phyloP scores from a whole-genome alignment of 2,888 invertebrate species.

The Ferrisia virgata region DNA sequence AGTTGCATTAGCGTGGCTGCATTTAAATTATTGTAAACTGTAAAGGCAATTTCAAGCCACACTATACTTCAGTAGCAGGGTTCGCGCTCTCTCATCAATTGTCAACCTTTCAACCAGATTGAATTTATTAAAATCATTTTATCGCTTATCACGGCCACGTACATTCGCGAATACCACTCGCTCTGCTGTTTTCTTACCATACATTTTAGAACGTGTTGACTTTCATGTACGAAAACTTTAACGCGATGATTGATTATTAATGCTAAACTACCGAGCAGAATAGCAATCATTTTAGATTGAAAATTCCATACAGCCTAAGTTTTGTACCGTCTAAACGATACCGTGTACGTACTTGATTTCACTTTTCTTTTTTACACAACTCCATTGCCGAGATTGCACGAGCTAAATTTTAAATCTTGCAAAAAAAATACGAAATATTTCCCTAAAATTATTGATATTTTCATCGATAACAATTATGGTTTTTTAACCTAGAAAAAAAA shows the following conservation, averaged over 20 bases:
- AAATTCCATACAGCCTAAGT: background rate
- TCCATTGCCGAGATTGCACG: too few relatives aligned
- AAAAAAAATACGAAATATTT: too few relatives aligned
- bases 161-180: background rate
- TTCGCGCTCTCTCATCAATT: background rate
- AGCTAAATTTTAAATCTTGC: too few relatives aligned
- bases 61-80: background rate
- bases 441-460: too few relatives aligned
- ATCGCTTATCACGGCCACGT: background rate
- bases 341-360: background rate
- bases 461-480: background rate
- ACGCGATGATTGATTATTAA: background rate
- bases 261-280: background rate
- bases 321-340: background rate
- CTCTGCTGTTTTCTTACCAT: background rate
- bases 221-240: background rate
- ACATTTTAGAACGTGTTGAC: background rate
- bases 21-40: background rate
- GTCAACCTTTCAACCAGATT: background rate
- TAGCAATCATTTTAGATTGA: background rate
- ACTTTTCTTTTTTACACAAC: background rate
- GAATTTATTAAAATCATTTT: background rate
- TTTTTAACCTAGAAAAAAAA: background rate
- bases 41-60: background rate
- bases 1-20: constrained; percentile 8